phyloP scores from a whole-genome alignment of 2,888 invertebrate genomes.

The Morinoia aosen region DNA sequence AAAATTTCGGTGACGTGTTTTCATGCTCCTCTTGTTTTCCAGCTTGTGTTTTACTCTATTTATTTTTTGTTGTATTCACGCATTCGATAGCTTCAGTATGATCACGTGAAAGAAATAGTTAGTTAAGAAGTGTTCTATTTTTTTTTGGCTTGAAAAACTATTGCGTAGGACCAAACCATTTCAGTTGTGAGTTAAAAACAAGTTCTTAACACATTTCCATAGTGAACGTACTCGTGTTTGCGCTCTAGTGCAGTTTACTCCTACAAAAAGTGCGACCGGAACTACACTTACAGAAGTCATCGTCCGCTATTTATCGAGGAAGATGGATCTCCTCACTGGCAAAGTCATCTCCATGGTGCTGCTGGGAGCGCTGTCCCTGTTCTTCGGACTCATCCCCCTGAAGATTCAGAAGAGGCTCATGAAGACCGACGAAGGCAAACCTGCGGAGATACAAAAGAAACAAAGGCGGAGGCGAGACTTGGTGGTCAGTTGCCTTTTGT shows the following conservation, averaged over 20 bases:
- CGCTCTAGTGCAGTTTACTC: neutral
- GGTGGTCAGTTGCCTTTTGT: constrained; percentile 69
- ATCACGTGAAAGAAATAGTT: neutral
- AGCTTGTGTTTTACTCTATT: neutral
- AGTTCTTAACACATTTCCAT: neutral
- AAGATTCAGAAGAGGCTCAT: constrained; percentile 54
- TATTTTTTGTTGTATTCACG: neutral
- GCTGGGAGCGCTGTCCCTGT: constrained; percentile 82
- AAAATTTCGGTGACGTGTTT: neutral
- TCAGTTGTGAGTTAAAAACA: neutral
- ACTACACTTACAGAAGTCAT: neutral
- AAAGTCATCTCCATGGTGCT: constrained; percentile 85
- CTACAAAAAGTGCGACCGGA: neutral
- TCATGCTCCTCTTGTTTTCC: neutral
- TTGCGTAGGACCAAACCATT: neutral
- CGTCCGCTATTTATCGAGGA: neutral
- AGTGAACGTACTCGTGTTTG: neutral
- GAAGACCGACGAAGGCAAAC: constrained; percentile 52
- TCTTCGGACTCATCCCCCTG: constrained; percentile 81
- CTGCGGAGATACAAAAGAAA: constrained; percentile 42
- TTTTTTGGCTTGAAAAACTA: neutral
- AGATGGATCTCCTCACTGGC: constrained; percentile 72
- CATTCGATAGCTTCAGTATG: neutral
- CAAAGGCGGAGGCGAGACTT: constrained; percentile 56
- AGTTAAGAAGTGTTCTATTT: neutral